Conservation (phyloP, 1,140 invertebrate species). For the Drosophila lini region DNA sequence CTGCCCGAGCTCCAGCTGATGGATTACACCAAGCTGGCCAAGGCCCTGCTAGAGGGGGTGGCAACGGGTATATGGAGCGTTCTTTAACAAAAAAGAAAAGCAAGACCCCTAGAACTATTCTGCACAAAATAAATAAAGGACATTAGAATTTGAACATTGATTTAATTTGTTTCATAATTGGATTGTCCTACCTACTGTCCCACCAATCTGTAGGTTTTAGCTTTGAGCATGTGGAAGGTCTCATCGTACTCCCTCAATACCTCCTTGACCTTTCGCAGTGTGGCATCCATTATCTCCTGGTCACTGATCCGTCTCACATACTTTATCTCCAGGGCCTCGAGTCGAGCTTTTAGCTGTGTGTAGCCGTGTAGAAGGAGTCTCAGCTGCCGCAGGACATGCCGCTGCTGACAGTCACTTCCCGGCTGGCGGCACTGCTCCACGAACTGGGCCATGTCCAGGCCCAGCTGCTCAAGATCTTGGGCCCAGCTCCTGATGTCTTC, state of each 20-base stretch:
- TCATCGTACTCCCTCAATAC: constrained; percentile 44
- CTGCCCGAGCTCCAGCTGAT: constrained; percentile 56
- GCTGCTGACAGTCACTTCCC: constrained; percentile 27
- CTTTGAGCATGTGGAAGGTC: constrained; percentile 20
- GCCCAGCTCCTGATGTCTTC: constrained; percentile 41
- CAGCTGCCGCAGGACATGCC: constrained; percentile 39
- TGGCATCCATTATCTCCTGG: constrained; percentile 21
- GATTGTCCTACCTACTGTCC: constrained; percentile 26
- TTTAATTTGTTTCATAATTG: neutral
- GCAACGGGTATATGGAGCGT: constrained; percentile 30
- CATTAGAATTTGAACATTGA: neutral
- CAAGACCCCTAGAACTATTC: neutral
- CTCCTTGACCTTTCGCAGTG: constrained; percentile 13
- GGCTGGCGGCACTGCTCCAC: constrained; percentile 44
- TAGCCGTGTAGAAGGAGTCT: constrained; percentile 29
- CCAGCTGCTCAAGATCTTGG: constrained; percentile 21
- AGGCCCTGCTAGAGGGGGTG: constrained; percentile 37
- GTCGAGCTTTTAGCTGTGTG: constrained; percentile 25
- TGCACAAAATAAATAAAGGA: neutral
- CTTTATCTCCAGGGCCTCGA: constrained; percentile 43
- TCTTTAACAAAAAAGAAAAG: too few relatives aligned
- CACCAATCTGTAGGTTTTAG: constrained; percentile 36
- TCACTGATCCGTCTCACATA: constrained; percentile 34
- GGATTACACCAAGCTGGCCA: constrained; percentile 56
- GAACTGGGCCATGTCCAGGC: constrained; percentile 22